These are phyloP conservation scores for Teinopalpus imperialis DNA, from an alignment of 2,888 invertebrate genomes.

Conservation along the genomic window DNA sequence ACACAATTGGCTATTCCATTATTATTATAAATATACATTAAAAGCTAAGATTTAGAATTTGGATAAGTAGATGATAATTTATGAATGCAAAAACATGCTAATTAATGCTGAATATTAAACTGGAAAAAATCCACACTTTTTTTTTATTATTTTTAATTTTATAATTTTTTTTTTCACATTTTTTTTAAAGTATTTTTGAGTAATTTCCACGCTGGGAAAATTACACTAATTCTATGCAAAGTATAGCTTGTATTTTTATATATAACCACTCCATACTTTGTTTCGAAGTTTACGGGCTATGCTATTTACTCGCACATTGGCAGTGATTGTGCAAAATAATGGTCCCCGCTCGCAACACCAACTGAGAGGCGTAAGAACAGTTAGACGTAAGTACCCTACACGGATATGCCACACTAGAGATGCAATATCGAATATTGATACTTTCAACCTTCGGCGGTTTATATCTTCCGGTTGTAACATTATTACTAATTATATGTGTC, in stretches of 20 bases:
- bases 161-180: constrained; percentile 52
- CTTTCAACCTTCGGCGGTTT: too few relatives aligned
- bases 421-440: too few relatives aligned
- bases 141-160: constrained; percentile 53
- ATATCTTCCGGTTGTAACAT: too few relatives aligned
- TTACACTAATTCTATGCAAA: constrained; percentile 96
- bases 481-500: too few relatives aligned
- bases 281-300: constrained; percentile 79
- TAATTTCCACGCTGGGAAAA: constrained; percentile 88
- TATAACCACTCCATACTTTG: constrained; percentile 81
- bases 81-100: constrained; percentile 77
- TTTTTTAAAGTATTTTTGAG: constrained; percentile 57
- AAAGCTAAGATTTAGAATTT: constrained; percentile 67
- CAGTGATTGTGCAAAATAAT: constrained; percentile 57
- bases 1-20: constrained; percentile 57
- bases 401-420: too few relatives aligned
- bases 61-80: constrained; percentile 64
- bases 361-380: too few relatives aligned
- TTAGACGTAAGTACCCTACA: too few relatives aligned
- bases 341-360: too few relatives aligned
- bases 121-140: constrained; percentile 78
- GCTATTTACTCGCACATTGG: constrained; percentile 80
- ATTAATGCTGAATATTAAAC: constrained; percentile 82
- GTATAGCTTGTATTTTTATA: constrained; percentile 91
- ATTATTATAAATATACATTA: constrained; percentile 70